A percentile compares a stretch with the other conserved stretches of the same genome.
phyloP scores from a whole-genome alignment of 2,797 vertebrate genomes.

The Acridotheres tristis region DNA sequence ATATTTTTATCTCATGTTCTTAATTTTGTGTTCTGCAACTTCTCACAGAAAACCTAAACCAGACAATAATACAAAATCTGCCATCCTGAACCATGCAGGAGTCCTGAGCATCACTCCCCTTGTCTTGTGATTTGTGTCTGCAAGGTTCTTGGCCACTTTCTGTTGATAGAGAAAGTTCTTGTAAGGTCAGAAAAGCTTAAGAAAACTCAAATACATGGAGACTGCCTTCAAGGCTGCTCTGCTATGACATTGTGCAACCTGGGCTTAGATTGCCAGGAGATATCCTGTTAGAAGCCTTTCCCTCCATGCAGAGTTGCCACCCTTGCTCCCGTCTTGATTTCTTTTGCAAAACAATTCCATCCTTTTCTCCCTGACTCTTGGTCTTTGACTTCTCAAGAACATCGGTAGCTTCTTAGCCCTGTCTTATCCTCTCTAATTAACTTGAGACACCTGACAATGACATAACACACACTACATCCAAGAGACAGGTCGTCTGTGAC shows the following conservation, averaged over 20 bases:
- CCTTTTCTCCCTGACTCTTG: not conserved
- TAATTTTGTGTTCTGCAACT: not conserved
- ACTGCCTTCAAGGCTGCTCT: not conserved
- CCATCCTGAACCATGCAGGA: not conserved
- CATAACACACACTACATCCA: not conserved
- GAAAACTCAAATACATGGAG: not conserved
- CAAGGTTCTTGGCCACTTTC: not conserved
- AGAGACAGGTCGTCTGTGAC: not conserved
- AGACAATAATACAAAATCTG: not conserved
- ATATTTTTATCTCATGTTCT: not conserved
- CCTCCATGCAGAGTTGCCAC: not conserved
- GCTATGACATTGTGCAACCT: not conserved
- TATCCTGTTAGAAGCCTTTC: not conserved
- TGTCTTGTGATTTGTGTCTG: not conserved
- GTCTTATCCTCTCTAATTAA: not conserved
- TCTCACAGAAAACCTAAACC: not conserved
- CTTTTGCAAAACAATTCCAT: not conserved
- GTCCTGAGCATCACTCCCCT: fast-evolving
- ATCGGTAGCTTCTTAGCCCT: not conserved
- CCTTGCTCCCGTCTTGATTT: not conserved
- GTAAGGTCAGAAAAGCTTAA: not conserved
- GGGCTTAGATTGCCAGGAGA: not conserved
- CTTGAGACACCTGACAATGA: not conserved
- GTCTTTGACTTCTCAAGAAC: not conserved
- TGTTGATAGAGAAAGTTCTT: not conserved